phyloP scores from a whole-genome alignment of 2,797 vertebrate genomes.

The Typhlichthys subterraneus region DNA sequence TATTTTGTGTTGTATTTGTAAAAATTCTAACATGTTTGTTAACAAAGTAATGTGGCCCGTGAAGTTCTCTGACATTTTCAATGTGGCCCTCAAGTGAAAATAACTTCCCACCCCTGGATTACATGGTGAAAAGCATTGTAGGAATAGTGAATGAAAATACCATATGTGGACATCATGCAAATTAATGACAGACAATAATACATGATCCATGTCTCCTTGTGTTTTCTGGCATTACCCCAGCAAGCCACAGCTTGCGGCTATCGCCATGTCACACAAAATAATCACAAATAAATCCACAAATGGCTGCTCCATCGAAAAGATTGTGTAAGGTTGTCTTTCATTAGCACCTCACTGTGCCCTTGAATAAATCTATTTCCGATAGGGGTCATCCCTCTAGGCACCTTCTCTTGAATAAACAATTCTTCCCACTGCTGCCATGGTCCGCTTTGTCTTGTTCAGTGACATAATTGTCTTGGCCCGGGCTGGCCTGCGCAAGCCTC shows the following conservation, averaged over 20 bases:
- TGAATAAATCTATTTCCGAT: constrained; percentile 3
- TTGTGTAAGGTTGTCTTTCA: not conserved
- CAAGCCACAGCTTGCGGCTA: not conserved
- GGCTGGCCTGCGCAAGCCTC: constrained; percentile 28
- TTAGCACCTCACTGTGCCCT: constrained; percentile 3
- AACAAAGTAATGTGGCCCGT: too few species aligned
- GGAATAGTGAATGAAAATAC: not conserved
- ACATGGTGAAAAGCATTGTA: too few species aligned
- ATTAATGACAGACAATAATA: too few species aligned
- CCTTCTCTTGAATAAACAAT: constrained; percentile 13
- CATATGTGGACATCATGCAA: not conserved
- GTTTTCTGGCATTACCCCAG: not conserved
- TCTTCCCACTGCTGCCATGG: constrained; percentile 25
- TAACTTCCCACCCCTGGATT: too few species aligned
- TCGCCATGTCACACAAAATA: not conserved
- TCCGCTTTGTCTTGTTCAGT: constrained; percentile 37
- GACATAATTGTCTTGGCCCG: constrained; percentile 51
- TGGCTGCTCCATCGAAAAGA: not conserved
- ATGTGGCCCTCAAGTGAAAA: too few species aligned
- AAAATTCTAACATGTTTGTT: too few species aligned
- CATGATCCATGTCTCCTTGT: not conserved
- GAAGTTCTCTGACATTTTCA: too few species aligned
- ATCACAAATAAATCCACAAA: not conserved
- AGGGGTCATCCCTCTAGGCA: not conserved
- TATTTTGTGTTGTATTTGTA: too few species aligned